Base-by-base conservation (phyloP, 2,888 invertebrate genomes). In the Agriopis marginaria region DNA sequence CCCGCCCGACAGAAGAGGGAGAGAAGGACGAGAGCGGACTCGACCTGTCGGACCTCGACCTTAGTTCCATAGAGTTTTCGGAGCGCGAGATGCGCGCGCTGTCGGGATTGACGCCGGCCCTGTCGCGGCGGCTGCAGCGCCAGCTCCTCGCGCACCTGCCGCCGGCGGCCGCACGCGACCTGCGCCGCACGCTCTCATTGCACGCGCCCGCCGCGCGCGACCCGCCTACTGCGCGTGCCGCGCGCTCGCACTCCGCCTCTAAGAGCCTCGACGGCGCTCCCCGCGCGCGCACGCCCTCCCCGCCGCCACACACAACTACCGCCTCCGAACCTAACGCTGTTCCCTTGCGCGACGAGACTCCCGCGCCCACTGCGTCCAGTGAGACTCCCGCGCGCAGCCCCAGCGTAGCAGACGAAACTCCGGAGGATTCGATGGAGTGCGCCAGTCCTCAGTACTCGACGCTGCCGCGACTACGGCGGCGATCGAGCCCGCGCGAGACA, bases 121-220 rank as follows among this genome's bases (percentile, higher is more conserved):
- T 97, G 79, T 96, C 96, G 75, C 95, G 96, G 79, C 95, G 96
- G 53, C 95, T 96, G 83, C 96, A 96, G 92, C 96, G 95, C 71
- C 96, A 96, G 87, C 91, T 97, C 78, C 91, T 97, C 68, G 96
- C 96, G 76, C 96, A 96, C 85, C 87, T 97, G 83, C 96, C 96
- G 75, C 96, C 96, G 78, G 95, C 95, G 71, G 96, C 97, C 90
- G 96, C 96, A 44, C 94, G 95, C 79, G 93, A 95, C 79, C 86
- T 97, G 76, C 96, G 96, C 69, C 95, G 96, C 79, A 96, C 96
- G 68, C 91, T 96, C 58, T 95, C 95, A 74, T 94, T 95, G 84
- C 85, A 85, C 82, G 81, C 62, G 75, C 75, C 76, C 83, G 77
- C 74, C 83, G 83, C 81, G 80, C 84, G 82, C 70, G 88, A 71